Conservation (phyloP, 2,797 vertebrate genomes). For the Lutjanus campechanus region DNA sequence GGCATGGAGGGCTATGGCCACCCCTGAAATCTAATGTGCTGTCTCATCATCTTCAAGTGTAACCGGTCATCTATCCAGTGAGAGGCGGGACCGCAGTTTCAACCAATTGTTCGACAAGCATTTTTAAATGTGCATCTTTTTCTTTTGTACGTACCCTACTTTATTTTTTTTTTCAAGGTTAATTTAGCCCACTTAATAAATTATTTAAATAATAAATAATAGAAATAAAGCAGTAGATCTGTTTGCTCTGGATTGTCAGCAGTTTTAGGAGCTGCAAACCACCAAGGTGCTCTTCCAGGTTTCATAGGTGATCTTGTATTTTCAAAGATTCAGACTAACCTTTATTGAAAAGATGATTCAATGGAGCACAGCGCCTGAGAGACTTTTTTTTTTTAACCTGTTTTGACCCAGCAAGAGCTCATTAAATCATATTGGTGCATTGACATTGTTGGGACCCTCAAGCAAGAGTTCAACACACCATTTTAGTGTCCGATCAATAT, state of each 20-base stretch:
- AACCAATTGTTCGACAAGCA: no score
- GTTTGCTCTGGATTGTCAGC: neutral
- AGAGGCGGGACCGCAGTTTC: no score
- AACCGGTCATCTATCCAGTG: no score
- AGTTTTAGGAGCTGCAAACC: neutral
- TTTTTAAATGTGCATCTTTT: no score
- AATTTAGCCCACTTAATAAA: no score
- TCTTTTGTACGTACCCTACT: no score
- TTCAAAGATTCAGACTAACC: neutral
- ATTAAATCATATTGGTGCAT: slow-evolving; percentile 26
- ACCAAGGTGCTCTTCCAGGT: neutral
- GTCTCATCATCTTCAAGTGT: no score
- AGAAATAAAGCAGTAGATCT: neutral
- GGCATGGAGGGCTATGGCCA: no score
- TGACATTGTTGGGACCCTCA: slow-evolving; percentile 7
- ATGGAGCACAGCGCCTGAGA: neutral
- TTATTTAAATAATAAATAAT: no score
- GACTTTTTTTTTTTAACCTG: neutral
- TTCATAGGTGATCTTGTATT: neutral
- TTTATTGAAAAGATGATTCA: neutral
- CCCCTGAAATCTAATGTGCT: no score
- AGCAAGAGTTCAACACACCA: slow-evolving; percentile 12
- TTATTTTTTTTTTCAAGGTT: no score
- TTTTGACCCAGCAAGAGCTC: slow-evolving; percentile 9
- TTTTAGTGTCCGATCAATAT: slow-evolving; percentile 20